Conservation (phyloP, 2,113 vertebrate genomes). For the Lynx canadensis region DNA sequence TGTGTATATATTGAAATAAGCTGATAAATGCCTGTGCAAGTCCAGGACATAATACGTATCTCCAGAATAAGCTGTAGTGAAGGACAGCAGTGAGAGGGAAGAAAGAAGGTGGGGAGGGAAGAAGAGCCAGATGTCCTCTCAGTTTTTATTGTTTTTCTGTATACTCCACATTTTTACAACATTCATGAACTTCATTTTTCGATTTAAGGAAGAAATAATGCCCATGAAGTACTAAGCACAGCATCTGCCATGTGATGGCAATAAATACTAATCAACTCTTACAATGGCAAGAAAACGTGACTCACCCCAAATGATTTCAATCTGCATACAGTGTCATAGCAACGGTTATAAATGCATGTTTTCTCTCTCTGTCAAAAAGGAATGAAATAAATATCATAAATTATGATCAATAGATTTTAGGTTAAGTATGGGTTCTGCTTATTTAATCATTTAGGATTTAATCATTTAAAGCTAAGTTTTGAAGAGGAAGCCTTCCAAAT, state of each 20-base stretch:
- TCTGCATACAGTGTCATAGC: neutral
- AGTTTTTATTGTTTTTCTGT: neutral
- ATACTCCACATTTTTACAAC: neutral
- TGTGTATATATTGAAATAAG: neutral
- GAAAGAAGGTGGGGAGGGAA: neutral
- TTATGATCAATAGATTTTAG: neutral
- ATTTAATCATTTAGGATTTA: constrained; percentile 36
- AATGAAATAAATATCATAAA: constrained; percentile 49
- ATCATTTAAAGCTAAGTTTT: constrained; percentile 39
- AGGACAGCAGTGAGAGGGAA: neutral
- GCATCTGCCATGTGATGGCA: neutral
- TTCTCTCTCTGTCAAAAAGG: constrained; percentile 42
- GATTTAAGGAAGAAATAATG: neutral
- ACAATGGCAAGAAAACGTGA: neutral
- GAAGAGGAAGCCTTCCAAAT: neutral
- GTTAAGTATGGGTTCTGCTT: constrained; percentile 34
- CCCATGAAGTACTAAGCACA: neutral
- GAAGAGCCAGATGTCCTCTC: neutral
- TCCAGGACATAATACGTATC: neutral
- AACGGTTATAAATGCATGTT: neutral
- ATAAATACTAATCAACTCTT: neutral
- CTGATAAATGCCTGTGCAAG: neutral
- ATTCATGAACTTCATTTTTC: neutral
- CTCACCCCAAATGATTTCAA: neutral
- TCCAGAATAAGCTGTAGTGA: neutral